phyloP scores from a whole-genome alignment of 2,888 invertebrate genomes.

The Lasioglossum calceatum region DNA sequence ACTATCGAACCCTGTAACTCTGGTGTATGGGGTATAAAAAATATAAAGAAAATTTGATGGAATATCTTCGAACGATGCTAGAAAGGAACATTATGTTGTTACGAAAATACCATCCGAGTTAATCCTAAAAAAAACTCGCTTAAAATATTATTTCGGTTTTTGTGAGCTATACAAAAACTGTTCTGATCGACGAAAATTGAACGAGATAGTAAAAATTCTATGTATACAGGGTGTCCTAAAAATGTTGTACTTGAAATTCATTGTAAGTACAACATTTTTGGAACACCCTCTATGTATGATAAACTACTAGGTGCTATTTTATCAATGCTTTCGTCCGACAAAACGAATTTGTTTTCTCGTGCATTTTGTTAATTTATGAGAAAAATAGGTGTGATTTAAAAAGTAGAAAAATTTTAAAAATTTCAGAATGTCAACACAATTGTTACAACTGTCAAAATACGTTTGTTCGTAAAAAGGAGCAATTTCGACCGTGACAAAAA shows the following conservation, averaged over 20 bases:
- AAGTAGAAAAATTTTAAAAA: neutral
- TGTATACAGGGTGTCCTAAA: neutral
- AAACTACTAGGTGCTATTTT: neutral
- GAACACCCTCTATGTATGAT: neutral
- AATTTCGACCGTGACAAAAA: neutral
- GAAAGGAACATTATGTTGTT: slow-evolving; percentile 28
- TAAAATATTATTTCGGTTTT: neutral
- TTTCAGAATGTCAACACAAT: neutral
- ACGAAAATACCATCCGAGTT: slow-evolving; percentile 40
- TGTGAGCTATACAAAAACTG: neutral
- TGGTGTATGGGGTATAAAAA: slow-evolving; percentile 31
- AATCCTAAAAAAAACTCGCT: neutral
- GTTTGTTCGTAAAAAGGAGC: neutral
- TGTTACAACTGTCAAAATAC: no score
- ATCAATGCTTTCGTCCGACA: neutral
- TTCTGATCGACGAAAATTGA: neutral
- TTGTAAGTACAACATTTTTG: no score
- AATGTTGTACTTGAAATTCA: no score
- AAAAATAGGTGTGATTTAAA: neutral
- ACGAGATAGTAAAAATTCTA: neutral
- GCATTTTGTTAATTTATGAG: neutral
- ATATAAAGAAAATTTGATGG: slow-evolving; percentile 34
- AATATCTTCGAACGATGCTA: neutral
- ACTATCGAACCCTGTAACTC: neutral
- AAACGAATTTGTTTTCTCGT: no score